Evolutionary conservation across 2,797 vertebrate genomes (phyloP), one percentile per base, ranked within the genome.

Genomic region (Muscicapa comitata): DNA sequence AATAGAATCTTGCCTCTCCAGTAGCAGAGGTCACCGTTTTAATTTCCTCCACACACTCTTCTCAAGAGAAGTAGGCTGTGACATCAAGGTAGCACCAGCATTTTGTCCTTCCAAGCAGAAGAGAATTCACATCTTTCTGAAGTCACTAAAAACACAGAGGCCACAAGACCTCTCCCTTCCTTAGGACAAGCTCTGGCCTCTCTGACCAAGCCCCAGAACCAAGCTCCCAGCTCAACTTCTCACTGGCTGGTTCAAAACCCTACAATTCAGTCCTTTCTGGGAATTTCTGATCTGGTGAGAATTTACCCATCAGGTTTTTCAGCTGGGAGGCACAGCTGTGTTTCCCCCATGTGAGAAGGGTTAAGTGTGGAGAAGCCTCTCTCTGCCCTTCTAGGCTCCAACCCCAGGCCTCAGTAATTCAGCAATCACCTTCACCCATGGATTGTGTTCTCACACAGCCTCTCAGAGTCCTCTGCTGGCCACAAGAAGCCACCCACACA

Each of bases 1-100:
- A 62, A 75, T 8, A 26, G 3, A 48, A 23, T 14, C 70, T 90
- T 96, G 90, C 70, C 90, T 95, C 6, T 86, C 24, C 16, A 33
- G n/a, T 4, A 9, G 4, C 40, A 72, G 50, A 50, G 8, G 8
- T 13, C 45, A 26, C 10, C 11, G 38, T 81, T 45, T 51, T 6
- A 3, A 8, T 31, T 25, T 70, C 26, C 10, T 18, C 14, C 24
- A 5, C 0, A 1, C 4, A 23, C 9, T 11, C 74, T 28, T 24
- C 72, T 67, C 26, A 33, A 51, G 37, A 68, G 53, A 33, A 83
- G 25, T 2, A 74, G 16, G 10, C 37, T 37, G 26, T 13, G 62
- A 3, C 26, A 11, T 5, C 17, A 13, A 40, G 25, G 33, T 3
- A 45, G 14, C 6, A 35, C 2, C 48, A 80, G 28, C 16, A 29